Percentiles rank a stretch among this genome's conserved stretches.
Conservation (phyloP, 2,888 invertebrate genomes). For the Gryllus longicercus region DNA sequence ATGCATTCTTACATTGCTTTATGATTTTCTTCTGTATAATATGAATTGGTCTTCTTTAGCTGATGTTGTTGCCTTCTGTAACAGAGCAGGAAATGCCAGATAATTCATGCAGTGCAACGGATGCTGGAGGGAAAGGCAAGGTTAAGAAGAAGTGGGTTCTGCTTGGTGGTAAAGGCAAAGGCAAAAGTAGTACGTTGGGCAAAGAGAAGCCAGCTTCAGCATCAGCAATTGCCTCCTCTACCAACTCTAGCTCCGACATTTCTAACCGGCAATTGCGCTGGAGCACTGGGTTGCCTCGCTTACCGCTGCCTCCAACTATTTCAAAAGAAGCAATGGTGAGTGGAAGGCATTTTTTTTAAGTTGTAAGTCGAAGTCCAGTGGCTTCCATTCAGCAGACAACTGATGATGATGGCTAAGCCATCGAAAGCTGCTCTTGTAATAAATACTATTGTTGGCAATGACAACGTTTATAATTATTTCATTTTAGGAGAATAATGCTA, state of each 20-base stretch:
- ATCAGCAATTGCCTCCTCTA: not conserved
- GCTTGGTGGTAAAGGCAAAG: slow-evolving; percentile 55
- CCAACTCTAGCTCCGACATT: not conserved
- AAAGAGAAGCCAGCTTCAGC: slow-evolving; percentile 52
- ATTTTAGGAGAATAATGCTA: too few relatives aligned
- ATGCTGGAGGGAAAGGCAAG: slow-evolving; percentile 51
- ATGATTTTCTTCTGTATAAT: too few relatives aligned
- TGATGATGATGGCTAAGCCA: too few relatives aligned
- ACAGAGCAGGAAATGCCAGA: too few relatives aligned
- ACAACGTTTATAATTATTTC: too few relatives aligned
- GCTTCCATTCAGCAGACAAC: too few relatives aligned
- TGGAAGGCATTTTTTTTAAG: slow-evolving; percentile 29
- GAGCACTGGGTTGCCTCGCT: slow-evolving; percentile 68
- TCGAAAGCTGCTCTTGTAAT: too few relatives aligned
- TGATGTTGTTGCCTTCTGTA: too few relatives aligned
- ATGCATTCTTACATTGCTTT: too few relatives aligned
- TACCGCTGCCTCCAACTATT: slow-evolving; percentile 69
- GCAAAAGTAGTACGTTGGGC: slow-evolving; percentile 66
- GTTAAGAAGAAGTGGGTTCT: slow-evolving; percentile 66
- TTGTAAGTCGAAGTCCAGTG: too few relatives aligned
- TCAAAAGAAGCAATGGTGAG: slow-evolving; percentile 76
- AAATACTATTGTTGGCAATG: too few relatives aligned
- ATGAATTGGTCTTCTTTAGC: too few relatives aligned
- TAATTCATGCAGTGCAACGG: not conserved
- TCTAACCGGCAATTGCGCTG: slow-evolving; percentile 55